Conservation (phyloP, 2,113 vertebrate genomes). For the mouse (Mus musculus) region DNA sequence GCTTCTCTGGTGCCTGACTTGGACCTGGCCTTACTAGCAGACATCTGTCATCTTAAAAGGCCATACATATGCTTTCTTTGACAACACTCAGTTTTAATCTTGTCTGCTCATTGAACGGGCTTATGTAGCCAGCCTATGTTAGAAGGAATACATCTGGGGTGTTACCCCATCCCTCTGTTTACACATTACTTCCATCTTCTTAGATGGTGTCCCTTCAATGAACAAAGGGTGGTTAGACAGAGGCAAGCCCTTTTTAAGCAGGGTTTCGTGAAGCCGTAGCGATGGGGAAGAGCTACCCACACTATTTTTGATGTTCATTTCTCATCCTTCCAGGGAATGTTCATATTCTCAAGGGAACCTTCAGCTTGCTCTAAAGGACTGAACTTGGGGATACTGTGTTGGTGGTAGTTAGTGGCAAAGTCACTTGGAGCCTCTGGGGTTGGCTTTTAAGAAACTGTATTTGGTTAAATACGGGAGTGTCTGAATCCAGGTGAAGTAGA, state of each 20-base stretch:
- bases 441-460: not conserved
- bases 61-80: not conserved
- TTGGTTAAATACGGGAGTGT: not conserved
- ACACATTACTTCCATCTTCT: not conserved
- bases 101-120: not conserved
- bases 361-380: not conserved
- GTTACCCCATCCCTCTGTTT: not conserved
- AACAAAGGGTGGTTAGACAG: not conserved
- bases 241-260: not conserved
- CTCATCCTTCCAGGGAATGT: not conserved
- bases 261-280: not conserved
- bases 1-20: not conserved
- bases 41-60: not conserved
- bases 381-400: not conserved
- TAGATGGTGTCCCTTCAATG: not conserved
- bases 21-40: not conserved
- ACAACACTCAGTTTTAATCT: not conserved
- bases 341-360: not conserved
- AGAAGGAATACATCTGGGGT: not conserved
- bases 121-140: not conserved
- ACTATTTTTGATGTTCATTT: not conserved
- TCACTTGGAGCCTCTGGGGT: not conserved
- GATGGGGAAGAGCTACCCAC: not conserved
- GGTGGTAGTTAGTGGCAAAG: not conserved
- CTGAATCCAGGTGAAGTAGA: not conserved